Conservation (phyloP, 2,113 vertebrate species). For the Onychostruthus taczanowskii region DNA sequence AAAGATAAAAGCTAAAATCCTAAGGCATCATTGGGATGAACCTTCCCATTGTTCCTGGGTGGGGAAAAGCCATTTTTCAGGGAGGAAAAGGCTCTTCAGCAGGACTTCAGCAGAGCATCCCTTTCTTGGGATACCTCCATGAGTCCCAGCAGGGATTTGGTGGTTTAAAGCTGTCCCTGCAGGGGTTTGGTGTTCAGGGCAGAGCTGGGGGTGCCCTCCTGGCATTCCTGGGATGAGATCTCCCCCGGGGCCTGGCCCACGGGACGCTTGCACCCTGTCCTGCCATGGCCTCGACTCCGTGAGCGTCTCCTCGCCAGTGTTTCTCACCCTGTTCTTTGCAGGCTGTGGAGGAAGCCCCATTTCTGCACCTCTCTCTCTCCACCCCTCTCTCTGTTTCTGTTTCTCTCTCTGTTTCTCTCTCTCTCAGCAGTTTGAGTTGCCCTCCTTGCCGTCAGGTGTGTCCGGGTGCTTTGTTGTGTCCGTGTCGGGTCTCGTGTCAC, state of each 20-base stretch:
- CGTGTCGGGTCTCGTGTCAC: slow-evolving; percentile 54
- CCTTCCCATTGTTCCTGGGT: rapidly evolving
- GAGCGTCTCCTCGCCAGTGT: slow-evolving; percentile 71
- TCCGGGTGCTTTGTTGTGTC: slow-evolving; percentile 71
- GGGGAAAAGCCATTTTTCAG: background rate
- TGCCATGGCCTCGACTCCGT: slow-evolving; percentile 68
- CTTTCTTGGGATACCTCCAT: rapidly evolving
- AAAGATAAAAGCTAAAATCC: background rate
- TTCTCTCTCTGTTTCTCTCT: slow-evolving; percentile 17
- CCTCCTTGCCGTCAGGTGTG: slow-evolving; percentile 60
- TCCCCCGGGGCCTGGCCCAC: background rate
- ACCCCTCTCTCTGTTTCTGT: background rate
- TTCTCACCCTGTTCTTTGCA: slow-evolving; percentile 78
- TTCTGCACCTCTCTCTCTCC: slow-evolving; percentile 72
- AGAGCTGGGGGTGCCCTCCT: background rate
- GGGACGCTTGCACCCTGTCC: slow-evolving; percentile 58
- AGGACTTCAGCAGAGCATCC: background rate
- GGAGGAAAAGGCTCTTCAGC: background rate
- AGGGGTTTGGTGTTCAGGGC: background rate
- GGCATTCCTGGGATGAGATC: rapidly evolving
- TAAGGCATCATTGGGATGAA: background rate
- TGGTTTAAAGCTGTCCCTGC: background rate
- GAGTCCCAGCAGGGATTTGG: rapidly evolving
- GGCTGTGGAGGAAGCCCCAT: slow-evolving; percentile 81
- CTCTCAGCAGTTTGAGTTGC: slow-evolving; percentile 68